Percentiles rank a stretch among this genome's conserved stretches.
Conservation (phyloP, 1,140 invertebrate genomes). For the Drosophila pseudoananassae region DNA sequence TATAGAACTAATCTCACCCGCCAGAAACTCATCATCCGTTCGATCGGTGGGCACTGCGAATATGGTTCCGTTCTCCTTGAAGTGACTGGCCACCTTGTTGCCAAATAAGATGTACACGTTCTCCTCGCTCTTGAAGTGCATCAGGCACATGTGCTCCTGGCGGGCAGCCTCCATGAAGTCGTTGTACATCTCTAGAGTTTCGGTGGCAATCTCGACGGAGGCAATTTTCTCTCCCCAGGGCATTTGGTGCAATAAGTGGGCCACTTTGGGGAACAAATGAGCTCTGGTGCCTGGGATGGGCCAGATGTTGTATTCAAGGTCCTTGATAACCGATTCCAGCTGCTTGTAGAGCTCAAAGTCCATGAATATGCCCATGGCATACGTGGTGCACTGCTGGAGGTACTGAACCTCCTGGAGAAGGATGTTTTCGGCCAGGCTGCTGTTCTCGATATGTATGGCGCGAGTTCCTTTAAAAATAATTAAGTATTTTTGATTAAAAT, state of each 20-base stretch:
- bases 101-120: constrained; percentile 81
- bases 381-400: constrained; percentile 70
- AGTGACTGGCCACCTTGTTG: constrained; percentile 72
- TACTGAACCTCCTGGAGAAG: constrained; percentile 80
- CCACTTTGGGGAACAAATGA: constrained; percentile 75
- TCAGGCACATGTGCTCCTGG: constrained; percentile 78
- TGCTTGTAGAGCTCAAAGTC: constrained; percentile 68
- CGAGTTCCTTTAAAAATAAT: constrained; percentile 63
- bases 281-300: constrained; percentile 64
- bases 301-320: constrained; percentile 82
- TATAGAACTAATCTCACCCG: constrained; percentile 39
- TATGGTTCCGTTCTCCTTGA: constrained; percentile 76
- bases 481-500: background rate
- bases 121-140: constrained; percentile 79
- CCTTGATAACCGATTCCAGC: constrained; percentile 65
- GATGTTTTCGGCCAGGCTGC: constrained; percentile 63
- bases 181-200: constrained; percentile 74
- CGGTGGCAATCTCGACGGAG: constrained; percentile 77
- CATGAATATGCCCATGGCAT: constrained; percentile 76
- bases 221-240: constrained; percentile 81
- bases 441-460: constrained; percentile 64
- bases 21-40: constrained; percentile 64
- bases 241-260: constrained; percentile 79
- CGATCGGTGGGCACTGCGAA: constrained; percentile 75
- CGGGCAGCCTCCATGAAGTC: constrained; percentile 81